phyloP scores from a whole-genome alignment of 1,140 invertebrate genomes.

The Rhynchophorus ferrugineus region DNA sequence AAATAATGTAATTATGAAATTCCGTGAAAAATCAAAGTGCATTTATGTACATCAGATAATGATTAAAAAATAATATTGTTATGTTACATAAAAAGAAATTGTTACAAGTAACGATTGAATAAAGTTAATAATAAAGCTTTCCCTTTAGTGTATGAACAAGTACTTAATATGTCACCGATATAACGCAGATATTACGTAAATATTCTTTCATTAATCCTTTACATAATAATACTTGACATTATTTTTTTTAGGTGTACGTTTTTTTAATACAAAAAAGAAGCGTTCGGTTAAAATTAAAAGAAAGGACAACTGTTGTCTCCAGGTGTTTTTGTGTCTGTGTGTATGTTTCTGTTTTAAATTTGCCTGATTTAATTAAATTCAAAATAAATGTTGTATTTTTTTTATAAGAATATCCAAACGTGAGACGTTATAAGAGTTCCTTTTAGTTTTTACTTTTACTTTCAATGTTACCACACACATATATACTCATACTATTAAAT shows the following conservation, averaged over 20 bases:
- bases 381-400: slow-evolving; percentile 1
- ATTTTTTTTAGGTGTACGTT: not conserved
- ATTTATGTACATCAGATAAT: too few species aligned
- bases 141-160: not conserved
- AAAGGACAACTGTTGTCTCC: not conserved
- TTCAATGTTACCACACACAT: slow-evolving; percentile 14
- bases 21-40: too few species aligned
- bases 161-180: not conserved
- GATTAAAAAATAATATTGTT: too few species aligned
- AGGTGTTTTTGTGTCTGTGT: too few species aligned
- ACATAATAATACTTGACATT: not conserved
- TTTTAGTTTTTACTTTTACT: slow-evolving; percentile 17
- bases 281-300: too few species aligned
- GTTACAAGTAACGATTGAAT: not conserved
- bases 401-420: not conserved
- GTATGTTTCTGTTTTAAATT: too few species aligned
- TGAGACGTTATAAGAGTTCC: slow-evolving; percentile 17
- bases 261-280: not conserved
- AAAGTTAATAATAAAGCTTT: not conserved
- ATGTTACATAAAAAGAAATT: not conserved
- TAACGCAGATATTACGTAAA: not conserved
- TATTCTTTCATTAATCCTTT: not conserved
- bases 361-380: slow-evolving; percentile 1
- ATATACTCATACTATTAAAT: slow-evolving; percentile 6
- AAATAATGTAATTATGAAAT: too few species aligned